Evolutionary conservation across 2,888 invertebrate species (phyloP).

Genomic region (Spodoptera exigua): DNA sequence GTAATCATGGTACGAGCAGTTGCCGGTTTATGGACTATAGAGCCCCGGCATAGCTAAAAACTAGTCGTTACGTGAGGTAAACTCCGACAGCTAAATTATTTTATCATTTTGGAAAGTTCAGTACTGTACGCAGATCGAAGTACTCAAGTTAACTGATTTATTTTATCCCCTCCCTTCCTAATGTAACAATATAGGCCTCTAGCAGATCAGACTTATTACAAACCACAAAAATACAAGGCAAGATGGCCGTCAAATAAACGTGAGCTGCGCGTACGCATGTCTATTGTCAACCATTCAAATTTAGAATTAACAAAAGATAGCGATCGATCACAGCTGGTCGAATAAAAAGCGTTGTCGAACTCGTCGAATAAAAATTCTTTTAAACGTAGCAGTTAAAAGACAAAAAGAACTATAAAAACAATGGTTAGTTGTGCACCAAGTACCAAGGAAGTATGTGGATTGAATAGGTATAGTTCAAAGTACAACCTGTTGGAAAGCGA

Average conservation of each 20-base stretch:
- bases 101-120: no score
- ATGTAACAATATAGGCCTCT: background rate
- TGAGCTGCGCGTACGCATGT: conserved; percentile 7
- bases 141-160: no score
- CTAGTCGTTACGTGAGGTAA: no score
- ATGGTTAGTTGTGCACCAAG: no score
- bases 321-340: conserved; percentile 20
- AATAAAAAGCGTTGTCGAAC: conserved; percentile 8
- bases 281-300: conserved; percentile 6
- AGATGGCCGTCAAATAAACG: conserved; percentile 11
- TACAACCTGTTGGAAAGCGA: no score
- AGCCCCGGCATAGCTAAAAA: no score
- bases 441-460: no score
- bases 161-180: background rate
- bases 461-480: no score
- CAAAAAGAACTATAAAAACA: conserved; percentile 35
- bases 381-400: conserved; percentile 27
- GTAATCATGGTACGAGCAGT: no score
- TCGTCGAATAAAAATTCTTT: background rate
- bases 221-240: conserved; percentile 7
- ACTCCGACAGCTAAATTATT: no score
- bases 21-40: no score
- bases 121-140: no score
- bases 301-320: conserved; percentile 17
- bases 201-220: conserved; percentile 10